phyloP scores from a whole-genome alignment of 2,888 invertebrate genomes.

The Carterocephalus palaemon region DNA sequence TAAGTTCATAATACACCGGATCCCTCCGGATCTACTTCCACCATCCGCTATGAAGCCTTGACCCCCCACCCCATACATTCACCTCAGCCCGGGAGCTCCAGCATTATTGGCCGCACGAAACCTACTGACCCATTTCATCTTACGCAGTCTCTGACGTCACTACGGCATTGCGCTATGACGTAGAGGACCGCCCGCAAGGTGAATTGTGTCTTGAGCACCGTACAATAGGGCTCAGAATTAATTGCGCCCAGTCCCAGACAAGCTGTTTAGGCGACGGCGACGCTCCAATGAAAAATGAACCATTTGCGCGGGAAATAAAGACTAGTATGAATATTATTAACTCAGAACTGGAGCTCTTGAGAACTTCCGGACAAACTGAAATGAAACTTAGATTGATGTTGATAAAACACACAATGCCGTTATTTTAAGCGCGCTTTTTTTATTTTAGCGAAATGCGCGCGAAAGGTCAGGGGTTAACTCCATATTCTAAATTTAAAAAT shows the following conservation, averaged over 20 bases:
- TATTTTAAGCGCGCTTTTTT: slow-evolving; percentile 15
- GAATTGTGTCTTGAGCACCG: slow-evolving; percentile 27
- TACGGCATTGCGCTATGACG: slow-evolving; percentile 43
- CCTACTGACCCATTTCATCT: slow-evolving; percentile 41
- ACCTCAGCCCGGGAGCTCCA: slow-evolving; percentile 13
- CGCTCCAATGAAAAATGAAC: slow-evolving; percentile 8
- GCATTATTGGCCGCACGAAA: background rate
- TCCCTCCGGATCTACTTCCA: background rate
- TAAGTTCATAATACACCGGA: slow-evolving; percentile 21
- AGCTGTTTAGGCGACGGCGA: slow-evolving; percentile 6
- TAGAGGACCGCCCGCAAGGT: slow-evolving; percentile 13
- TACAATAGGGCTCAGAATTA: slow-evolving; percentile 33
- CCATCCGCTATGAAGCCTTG: background rate
- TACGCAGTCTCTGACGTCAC: slow-evolving; percentile 50
- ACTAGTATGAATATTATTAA: slow-evolving; percentile 16
- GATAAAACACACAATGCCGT: slow-evolving; percentile 16
- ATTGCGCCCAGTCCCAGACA: slow-evolving; percentile 19
- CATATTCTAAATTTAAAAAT: slow-evolving; percentile 30
- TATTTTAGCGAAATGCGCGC: slow-evolving; percentile 24
- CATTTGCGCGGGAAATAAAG: slow-evolving; percentile 6
- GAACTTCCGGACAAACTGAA: slow-evolving; percentile 10
- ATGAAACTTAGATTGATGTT: slow-evolving; percentile 5
- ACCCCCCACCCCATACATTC: slow-evolving; percentile 8
- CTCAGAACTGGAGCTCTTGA: slow-evolving; percentile 15
- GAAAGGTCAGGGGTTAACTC: slow-evolving; percentile 34